Percentiles rank a stretch among this genome's conserved stretches.
Evolutionary conservation across 2,113 vertebrate species (phyloP).

Genomic region (Vimba vimba): DNA sequence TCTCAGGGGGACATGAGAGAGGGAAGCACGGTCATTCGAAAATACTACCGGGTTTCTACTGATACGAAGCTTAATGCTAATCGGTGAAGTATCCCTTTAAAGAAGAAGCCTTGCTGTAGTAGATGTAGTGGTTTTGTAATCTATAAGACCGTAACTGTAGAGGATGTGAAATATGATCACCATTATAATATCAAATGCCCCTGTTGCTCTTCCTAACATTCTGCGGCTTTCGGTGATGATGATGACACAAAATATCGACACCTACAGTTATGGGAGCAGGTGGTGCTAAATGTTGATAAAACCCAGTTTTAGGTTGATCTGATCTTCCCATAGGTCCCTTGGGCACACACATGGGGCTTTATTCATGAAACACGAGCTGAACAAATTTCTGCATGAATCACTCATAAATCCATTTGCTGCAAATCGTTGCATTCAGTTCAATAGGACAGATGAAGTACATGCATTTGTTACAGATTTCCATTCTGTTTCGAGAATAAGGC

Average conservation of each 20-base stretch:
- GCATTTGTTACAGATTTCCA: not conserved
- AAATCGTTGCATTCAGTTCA: constrained; percentile 16
- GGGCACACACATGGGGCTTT: not conserved
- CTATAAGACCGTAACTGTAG: not conserved
- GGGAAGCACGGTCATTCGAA: too few relatives aligned
- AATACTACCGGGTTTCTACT: too few relatives aligned
- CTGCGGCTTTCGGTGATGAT: not conserved
- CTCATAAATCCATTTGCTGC: constrained; percentile 24
- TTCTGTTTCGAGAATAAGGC: not conserved
- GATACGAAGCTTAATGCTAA: too few relatives aligned
- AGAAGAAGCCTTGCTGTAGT: not conserved
- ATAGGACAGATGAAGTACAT: constrained; percentile 9
- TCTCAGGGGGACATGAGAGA: too few relatives aligned
- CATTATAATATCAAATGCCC: constrained; percentile 5
- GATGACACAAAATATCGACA: not conserved
- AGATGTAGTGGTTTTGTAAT: not conserved
- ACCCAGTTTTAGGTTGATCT: not conserved
- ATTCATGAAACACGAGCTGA: constrained; percentile 2
- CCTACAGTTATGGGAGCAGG: not conserved
- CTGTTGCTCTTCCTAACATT: constrained; percentile 3
- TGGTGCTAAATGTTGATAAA: constrained; percentile 23
- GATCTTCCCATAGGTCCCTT: not conserved
- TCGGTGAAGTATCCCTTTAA: too few relatives aligned
- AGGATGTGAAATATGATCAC: not conserved
- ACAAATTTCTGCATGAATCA: not conserved